phyloP scores from a whole-genome alignment of 2,888 invertebrate species.

The Oegoconia quadripuncta region DNA sequence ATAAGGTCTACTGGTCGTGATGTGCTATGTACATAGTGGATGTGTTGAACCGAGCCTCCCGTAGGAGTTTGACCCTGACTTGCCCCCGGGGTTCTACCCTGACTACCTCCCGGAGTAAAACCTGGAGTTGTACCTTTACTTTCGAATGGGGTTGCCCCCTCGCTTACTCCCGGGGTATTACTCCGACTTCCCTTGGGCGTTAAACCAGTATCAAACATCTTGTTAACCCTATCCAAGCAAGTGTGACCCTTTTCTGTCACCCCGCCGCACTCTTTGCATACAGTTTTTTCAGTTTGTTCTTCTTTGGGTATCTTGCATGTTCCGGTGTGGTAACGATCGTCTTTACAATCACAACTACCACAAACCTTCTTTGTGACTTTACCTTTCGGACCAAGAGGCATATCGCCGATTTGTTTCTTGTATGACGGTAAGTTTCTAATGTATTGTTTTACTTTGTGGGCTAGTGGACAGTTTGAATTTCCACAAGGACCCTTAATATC shows the following conservation, averaged over 20 bases:
- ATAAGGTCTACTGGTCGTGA: conserved; percentile 39
- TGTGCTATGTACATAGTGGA: conserved; percentile 46
- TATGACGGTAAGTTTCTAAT: conserved; percentile 60
- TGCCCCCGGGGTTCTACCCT: no score
- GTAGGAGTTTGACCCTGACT: no score
- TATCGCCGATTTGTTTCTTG: conserved; percentile 42
- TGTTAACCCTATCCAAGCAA: no score
- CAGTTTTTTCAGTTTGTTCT: conserved; percentile 1
- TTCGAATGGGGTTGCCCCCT: no score
- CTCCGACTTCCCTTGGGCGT: no score
- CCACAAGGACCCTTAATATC: conserved; percentile 71
- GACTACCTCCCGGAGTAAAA: no score
- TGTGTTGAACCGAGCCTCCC: no score
- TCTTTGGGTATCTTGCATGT: conserved; percentile 18
- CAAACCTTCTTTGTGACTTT: conserved; percentile 44
- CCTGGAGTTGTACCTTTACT: no score
- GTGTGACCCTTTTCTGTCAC: conserved; percentile 39
- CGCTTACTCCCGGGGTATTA: no score
- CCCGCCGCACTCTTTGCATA: conserved; percentile 52
- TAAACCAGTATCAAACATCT: no score
- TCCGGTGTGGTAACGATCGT: conserved; percentile 39
- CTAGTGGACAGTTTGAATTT: conserved; percentile 60
- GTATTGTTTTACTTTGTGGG: conserved; percentile 63
- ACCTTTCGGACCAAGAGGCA: conserved; percentile 32
- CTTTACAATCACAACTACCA: conserved; percentile 60